Conservation (phyloP, 2,113 vertebrate genomes). For the Alaudala cheleensis region DNA sequence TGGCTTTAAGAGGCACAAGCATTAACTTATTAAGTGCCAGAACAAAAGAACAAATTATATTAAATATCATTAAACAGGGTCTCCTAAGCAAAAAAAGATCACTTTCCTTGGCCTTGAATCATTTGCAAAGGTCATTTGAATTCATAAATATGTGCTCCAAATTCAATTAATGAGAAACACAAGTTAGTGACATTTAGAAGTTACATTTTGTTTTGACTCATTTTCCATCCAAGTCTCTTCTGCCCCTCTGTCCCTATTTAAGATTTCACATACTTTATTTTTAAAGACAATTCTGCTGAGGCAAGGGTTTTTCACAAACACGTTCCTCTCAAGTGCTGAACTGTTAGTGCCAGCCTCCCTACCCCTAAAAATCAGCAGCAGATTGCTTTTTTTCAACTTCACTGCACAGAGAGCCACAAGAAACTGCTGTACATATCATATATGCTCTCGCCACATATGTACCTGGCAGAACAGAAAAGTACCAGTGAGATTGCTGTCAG, state of each 20-base stretch:
- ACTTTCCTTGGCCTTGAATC: slow-evolving; percentile 48
- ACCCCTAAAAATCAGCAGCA: slow-evolving; percentile 1
- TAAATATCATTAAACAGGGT: not conserved
- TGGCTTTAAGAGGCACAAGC: slow-evolving; percentile 6
- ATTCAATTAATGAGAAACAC: slow-evolving; percentile 70
- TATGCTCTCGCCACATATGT: not conserved
- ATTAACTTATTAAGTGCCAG: not conserved
- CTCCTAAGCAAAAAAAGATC: slow-evolving; percentile 3
- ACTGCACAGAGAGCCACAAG: not conserved
- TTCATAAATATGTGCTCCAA: slow-evolving; percentile 57
- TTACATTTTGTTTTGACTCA: slow-evolving; percentile 54
- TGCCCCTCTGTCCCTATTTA: slow-evolving; percentile 36
- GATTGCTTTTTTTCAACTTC: not conserved
- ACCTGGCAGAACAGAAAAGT: not conserved
- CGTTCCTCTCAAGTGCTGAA: not conserved
- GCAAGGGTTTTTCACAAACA: slow-evolving; percentile 31
- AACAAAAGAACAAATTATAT: not conserved
- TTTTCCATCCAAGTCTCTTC: slow-evolving; percentile 55
- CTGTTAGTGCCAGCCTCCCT: slow-evolving; percentile 16
- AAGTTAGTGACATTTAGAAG: slow-evolving; percentile 53
- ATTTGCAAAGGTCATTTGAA: slow-evolving; percentile 63
- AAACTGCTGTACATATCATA: not conserved
- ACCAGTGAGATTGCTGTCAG: not conserved
- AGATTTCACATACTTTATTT: slow-evolving; percentile 46
- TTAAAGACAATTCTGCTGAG: not conserved